Evolutionary conservation across 2,113 vertebrate species (phyloP), one percentile per base, ranked within the genome.

Genomic region (Nerophis ophidion): DNA sequence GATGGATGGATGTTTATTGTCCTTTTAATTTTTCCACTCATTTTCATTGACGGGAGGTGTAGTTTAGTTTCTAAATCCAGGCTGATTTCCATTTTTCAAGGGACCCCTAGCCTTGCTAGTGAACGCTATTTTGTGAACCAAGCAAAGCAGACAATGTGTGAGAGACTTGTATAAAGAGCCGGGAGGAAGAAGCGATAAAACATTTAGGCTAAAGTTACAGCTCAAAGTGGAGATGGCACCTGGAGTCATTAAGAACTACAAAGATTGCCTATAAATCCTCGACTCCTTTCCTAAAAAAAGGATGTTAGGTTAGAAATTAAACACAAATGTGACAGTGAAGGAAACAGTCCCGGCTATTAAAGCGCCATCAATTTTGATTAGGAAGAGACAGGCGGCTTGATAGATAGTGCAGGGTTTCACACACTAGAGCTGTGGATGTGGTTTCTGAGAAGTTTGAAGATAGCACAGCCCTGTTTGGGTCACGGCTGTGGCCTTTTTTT

Each of bases 241-340:
- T 50, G 50, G 65, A 57, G 36, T 62, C 71, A 84, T 60, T 63
- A 66, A 63, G 74, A 68, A 71, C 64, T 35, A 1, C 50, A 48
- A 70, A 47, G 50, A 36, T 2, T 50, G 60, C 67, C 70, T 69
- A 53, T 74, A 78, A 70, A 70, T 60, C 34, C 17, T 40, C 17
- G 46, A 56, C 57, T 55, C 54, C 36, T 61, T 10, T 19, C 4
- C 26, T 58, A 70, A 76, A 79, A 79, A 75, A 68, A 77, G 70
- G 75, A 82, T 70, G 72, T 71, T 77, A 19, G 70, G 59, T 54
- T 49, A 59, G 58, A 79, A 78, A 71, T 77, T 77, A 84, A 84
- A 81, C 83, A 83, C 19, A 0, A 59, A 66, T 12, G 15, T 71
- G 78, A 81, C 62, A 15, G 63, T 72, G 66, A 79, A 63, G 62